These are phyloP conservation scores for Microctonus aethiopoides DNA, from an alignment of 2,888 invertebrate genomes.

Conservation along the genomic window DNA sequence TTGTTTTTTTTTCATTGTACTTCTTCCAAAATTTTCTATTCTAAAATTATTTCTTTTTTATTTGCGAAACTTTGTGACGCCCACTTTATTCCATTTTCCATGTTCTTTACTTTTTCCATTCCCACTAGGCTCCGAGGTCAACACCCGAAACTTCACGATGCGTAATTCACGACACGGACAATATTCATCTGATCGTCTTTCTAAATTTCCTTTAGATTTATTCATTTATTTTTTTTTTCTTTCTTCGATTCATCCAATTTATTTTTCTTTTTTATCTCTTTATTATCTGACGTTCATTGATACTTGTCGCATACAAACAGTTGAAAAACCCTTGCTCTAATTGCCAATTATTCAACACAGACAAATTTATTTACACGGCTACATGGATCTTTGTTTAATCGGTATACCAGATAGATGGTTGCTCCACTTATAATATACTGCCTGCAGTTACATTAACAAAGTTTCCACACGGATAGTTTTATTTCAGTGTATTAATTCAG, in stretches of 20 bases:
- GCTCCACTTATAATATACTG: conserved; percentile 44
- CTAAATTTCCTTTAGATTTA: no score
- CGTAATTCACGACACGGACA: no score
- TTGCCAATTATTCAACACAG: conserved; percentile 1
- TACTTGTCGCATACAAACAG: no score
- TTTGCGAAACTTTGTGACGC: neutral
- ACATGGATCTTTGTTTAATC: neutral
- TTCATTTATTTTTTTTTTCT: conserved; percentile 12
- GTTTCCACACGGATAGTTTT: no score
- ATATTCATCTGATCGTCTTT: no score
- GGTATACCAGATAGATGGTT: conserved; percentile 38
- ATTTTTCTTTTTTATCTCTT: no score
- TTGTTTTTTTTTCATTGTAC: no score
- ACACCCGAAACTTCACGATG: neutral
- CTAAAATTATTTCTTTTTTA: conserved; percentile 19
- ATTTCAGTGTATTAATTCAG: no score
- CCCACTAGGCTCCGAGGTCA: neutral
- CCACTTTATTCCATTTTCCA: conserved; percentile 4
- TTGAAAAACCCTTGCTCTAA: neutral
- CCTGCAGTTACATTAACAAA: no score
- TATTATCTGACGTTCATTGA: no score
- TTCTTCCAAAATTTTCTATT: no score
- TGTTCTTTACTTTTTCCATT: conserved; percentile 17
- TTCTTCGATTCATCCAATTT: no score
- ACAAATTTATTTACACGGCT: neutral